Conservation (phyloP, 2,797 vertebrate species). For the Sarcophilus harrisii region DNA sequence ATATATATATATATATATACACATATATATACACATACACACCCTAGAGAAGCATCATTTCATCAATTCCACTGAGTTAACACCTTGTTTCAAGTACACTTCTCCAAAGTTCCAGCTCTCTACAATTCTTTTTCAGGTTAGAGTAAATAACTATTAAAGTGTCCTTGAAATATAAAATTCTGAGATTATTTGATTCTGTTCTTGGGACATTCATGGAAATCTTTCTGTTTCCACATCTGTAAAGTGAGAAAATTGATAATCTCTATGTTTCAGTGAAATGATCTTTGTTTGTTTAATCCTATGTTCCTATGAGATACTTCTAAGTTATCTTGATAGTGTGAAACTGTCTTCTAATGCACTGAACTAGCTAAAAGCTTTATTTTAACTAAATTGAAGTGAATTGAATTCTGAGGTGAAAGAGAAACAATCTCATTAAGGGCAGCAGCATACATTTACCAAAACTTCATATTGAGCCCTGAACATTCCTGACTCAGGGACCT, state of each 20-base stretch:
- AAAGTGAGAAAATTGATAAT: background rate
- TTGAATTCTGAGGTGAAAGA: slow-evolving; percentile 8
- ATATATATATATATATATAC: too few relatives aligned
- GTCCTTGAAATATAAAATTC: background rate
- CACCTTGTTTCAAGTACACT: too few relatives aligned
- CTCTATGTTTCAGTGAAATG: background rate
- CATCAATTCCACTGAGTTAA: too few relatives aligned
- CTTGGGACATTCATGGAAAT: background rate
- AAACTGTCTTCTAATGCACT: background rate
- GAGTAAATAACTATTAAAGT: background rate
- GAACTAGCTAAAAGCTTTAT: background rate
- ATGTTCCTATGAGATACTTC: background rate
- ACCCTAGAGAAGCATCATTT: too few relatives aligned
- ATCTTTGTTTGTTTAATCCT: background rate
- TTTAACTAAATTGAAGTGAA: background rate
- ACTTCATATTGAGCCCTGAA: background rate
- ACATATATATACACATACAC: too few relatives aligned
- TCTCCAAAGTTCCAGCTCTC: too few relatives aligned
- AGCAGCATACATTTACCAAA: background rate
- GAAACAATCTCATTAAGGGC: slow-evolving; percentile 28
- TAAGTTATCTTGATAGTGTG: background rate
- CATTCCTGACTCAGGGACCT: background rate
- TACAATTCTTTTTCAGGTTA: background rate
- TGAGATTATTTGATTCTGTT: background rate
- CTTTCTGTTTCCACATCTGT: background rate